phyloP scores from a whole-genome alignment of 1,140 invertebrate genomes.

The Drosophila sulfurigaster region DNA sequence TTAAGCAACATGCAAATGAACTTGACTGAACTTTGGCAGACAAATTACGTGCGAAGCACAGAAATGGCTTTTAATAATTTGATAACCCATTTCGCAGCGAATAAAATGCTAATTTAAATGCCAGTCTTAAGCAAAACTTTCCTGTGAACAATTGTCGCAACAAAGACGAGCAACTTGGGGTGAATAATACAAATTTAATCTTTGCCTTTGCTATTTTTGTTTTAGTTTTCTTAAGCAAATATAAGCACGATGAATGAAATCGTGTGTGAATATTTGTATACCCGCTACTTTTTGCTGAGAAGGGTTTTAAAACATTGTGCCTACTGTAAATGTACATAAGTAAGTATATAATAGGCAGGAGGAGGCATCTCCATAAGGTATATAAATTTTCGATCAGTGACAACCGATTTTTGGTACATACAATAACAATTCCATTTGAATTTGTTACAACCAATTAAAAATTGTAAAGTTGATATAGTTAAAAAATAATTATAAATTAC shows the following conservation, averaged over 20 bases:
- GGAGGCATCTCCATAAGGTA: no score
- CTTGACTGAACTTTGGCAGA: slow-evolving; percentile 41
- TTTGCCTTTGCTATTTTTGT: background rate
- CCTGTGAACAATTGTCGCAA: slow-evolving; percentile 34
- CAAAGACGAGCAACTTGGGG: background rate
- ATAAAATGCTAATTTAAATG: slow-evolving; percentile 14
- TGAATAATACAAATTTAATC: background rate
- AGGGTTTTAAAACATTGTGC: no score
- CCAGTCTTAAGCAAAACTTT: slow-evolving; percentile 8
- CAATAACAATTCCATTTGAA: no score
- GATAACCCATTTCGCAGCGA: slow-evolving; percentile 14
- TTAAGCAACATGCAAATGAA: slow-evolving; percentile 37
- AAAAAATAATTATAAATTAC: no score
- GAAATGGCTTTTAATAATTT: slow-evolving; percentile 37
- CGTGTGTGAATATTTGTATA: no score
- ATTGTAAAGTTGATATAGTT: no score
- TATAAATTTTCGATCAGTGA: no score
- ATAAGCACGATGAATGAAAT: background rate
- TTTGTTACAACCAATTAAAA: no score
- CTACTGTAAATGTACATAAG: no score
- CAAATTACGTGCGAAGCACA: slow-evolving; percentile 42
- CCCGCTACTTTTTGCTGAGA: no score
- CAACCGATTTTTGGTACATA: no score
- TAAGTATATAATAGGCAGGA: no score
- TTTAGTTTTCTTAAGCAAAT: slow-evolving; percentile 3